A percentile compares a stretch with the other conserved stretches of the same genome.
These are phyloP conservation scores for Dynastes tityus DNA, from an alignment of 2,888 invertebrate genomes.

Conservation along the genomic window DNA sequence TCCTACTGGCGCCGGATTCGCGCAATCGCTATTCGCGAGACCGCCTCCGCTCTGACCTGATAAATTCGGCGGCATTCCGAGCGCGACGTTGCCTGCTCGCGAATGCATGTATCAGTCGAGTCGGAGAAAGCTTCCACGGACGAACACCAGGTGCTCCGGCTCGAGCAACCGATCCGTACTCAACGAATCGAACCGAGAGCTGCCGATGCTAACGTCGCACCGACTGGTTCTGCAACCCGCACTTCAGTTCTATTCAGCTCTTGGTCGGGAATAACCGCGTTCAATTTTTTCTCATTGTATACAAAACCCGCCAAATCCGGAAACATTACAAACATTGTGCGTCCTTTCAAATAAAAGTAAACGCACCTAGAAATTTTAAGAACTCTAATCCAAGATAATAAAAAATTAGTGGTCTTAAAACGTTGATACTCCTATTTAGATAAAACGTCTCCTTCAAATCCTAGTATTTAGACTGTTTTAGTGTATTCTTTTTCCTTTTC, in stretches of 20 bases:
- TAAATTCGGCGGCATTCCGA: constrained; percentile 65
- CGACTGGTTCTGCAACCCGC: constrained; percentile 55
- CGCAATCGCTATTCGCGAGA: constrained; percentile 65
- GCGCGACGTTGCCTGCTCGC: constrained; percentile 62
- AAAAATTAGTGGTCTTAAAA: constrained; percentile 25
- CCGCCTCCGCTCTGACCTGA: constrained; percentile 64
- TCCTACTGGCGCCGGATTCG: constrained; percentile 66
- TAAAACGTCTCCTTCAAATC: constrained; percentile 3
- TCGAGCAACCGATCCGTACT: constrained; percentile 59
- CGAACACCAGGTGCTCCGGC: constrained; percentile 57
- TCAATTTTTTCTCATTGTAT: constrained; percentile 12
- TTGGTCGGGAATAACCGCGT: constrained; percentile 49
- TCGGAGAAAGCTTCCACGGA: constrained; percentile 53
- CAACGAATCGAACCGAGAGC: constrained; percentile 46
- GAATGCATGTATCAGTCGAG: constrained; percentile 24
- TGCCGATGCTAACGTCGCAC: constrained; percentile 39
- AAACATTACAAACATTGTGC: constrained; percentile 16
- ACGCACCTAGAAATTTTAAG: constrained; percentile 16
- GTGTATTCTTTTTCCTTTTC: not conserved
- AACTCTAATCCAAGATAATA: not conserved
- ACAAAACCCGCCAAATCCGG: constrained; percentile 39
- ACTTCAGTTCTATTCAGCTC: constrained; percentile 56
- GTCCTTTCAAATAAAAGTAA: not conserved
- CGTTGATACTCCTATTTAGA: constrained; percentile 16
- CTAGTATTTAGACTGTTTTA: constrained; percentile 1